Evolutionary conservation across 2,888 invertebrate species (phyloP), one percentile per base, ranked within the genome.

Genomic region (Chaetogeoica ovagalla): DNA sequence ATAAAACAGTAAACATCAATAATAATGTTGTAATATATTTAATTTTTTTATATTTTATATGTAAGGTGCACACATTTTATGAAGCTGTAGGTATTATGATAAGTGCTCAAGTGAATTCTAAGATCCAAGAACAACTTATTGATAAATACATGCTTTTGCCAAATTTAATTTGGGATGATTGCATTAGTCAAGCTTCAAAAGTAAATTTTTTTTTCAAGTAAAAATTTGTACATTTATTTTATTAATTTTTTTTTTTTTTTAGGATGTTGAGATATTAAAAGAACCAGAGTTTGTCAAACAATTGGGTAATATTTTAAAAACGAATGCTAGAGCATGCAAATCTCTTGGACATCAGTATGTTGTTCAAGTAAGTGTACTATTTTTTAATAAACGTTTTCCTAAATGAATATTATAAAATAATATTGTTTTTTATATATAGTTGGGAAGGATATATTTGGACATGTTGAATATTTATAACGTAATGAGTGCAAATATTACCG

Each of bases 1-100:
- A 84, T 66, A 66, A 7, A 63, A 19, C 1, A 37, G 1, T 60
- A 4, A 43, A 55, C 57, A 23, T 62, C n/a, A 30, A 57, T n/a
- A 0, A 43, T 55, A n/a, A n/a, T n/a, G n/a, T 65, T 23, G 21
- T 69, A 66, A 30, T 2, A 7, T 48, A 75, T 19, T 21, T 7
- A 15, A 66, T 62, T 60, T 82, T 66, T 70, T 70, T 8, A 37
- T 81, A 74, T 30, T 83, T 82, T 62, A 48, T 81, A 68, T 76
- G 82, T 77, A 82, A 88, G 87, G 91, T 92, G 60, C 98, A 99
- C 87, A 99, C 98, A 70, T 99, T 99, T 88, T 99, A 98, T 87
- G 99, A 99, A 88, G 98, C 99, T 62, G 97, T 99, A 75, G 99
- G 98, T 39, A 95, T 97, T 86, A 98, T 99, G 97, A 98, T 99